Evolutionary conservation across 2,113 vertebrate genomes (phyloP), one percentile per base, ranked within the genome.

Genomic region (Apistogramma diplotaenia): DNA sequence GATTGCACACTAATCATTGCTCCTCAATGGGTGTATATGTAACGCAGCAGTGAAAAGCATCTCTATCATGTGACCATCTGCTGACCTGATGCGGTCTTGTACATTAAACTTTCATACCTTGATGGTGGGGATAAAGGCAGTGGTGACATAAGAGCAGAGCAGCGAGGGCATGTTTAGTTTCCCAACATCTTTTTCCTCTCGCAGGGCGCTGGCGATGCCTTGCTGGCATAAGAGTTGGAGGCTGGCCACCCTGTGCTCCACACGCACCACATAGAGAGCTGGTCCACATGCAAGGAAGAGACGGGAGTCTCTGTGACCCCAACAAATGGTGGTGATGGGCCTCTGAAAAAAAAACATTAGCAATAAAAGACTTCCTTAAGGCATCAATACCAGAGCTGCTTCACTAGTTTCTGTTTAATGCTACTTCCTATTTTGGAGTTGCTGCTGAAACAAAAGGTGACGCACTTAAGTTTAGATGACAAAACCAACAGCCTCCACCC

Each of bases 51-150:
- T 70, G 62, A 70, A 74, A 57, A 75, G 98, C 98, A 99, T 99
- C 85, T 97, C 97, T 0, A 98, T 98, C 87, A 98, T 97, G 82
- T 99, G 97, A n/a, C 97, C 96, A 8, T 98, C 97, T n/a, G 98
- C 97, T 25, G 5, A 96, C 97, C 97, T 98, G 92, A 61, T 89
- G 89, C 60, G 3, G 82, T 85, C 51, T 75, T 40, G 16, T 5
- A 53, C 46, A 55, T 79, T 33, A 54, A 86, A 72, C 9, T 25
- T 76, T 56, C 62, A 71, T 84, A 85, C 83, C 77, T 85, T 99
- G 94, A 99, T 99, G 33, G 98, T 99, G 90, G 98, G 97, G 88
- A 96, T 99, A 85, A 99, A 99, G 94, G 98, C 98, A n/a, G 96
- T 96, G 87, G 97, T 99, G 92, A 99, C 97, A 79, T 99, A 99